Evolutionary conservation across 2,888 invertebrate genomes (phyloP), one percentile per base, ranked within the genome.

Genomic region (Autographa pulchrina): DNA sequence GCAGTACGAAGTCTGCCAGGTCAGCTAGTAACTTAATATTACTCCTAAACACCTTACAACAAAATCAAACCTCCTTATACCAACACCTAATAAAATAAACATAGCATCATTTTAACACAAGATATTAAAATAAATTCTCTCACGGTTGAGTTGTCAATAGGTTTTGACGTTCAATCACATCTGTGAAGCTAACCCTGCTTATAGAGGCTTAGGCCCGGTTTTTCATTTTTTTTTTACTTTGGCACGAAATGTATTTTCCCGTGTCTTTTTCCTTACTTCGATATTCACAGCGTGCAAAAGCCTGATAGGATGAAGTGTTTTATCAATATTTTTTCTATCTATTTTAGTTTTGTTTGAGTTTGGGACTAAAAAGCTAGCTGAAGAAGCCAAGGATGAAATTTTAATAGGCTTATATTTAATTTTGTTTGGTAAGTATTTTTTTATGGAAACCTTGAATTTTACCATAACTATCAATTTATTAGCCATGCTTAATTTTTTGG

Each of bases 141-240:
- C 62, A n/a, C 48, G 56, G 48, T 56, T 67, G 59, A 72, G 58
- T 77, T 59, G 31, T 69, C 76, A 69, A 80, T 69, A 38, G 66
- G 16, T 59, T 64, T 14, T 66, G 66, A 66, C 56, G 72, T 69
- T 76, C 72, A 76, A 78, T 80, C 72, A 80, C 76, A 76, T 72
- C 61, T 75, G 38, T 43, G 41, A 56, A 60, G 68, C 65, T 75
- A 60, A 69, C 31, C n/a, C 32, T 41, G 65, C 68, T 71, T 64
- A 66, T 31, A 25, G 48, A 11, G 9, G 66, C 65, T 68, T 63
- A 68, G 35, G n/a, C 5, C 31, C 31, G 35, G 32, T 16, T 58
- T 48, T 56, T 56, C 54, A 56, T 56, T 56, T 75, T 56, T n/a
- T 75, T 56, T 75, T 79, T 68, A 75, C 65, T 63, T 65, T 59